Conservation (phyloP, 1,140 invertebrate species). For the Zaprionus lachaisei region DNA sequence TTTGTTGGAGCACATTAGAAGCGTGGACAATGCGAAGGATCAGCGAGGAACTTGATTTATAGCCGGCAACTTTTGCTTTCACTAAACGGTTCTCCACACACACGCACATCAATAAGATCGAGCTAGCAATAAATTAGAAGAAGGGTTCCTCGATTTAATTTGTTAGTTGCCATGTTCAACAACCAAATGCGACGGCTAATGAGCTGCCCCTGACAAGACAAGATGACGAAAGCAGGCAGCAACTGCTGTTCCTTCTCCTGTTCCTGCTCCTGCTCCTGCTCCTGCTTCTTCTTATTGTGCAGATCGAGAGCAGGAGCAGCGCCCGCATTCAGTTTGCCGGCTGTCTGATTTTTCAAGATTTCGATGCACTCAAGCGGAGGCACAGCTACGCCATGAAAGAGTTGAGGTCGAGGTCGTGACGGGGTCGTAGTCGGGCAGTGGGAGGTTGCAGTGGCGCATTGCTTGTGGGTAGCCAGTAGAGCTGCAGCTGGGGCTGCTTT, state of each 20-base stretch:
- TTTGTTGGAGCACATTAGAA: conserved; percentile 30
- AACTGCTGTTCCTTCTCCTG: not conserved
- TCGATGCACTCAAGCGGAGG: conserved; percentile 44
- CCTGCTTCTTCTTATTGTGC: not conserved
- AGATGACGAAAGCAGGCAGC: not conserved
- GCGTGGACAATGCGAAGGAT: conserved; percentile 12
- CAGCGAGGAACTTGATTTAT: conserved; percentile 64
- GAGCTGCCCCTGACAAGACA: conserved; percentile 32
- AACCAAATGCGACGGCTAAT: conserved; percentile 52
- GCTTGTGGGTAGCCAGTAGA: too few relatives aligned
- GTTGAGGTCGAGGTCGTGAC: conserved; percentile 61
- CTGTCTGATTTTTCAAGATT: conserved; percentile 70
- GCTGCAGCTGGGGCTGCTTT: conserved; percentile 33
- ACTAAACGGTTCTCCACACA: conserved; percentile 8
- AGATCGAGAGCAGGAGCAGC: not conserved
- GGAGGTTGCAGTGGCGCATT: not conserved
- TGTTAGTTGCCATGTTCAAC: conserved; percentile 40
- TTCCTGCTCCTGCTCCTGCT: not conserved
- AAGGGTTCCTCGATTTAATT: conserved; percentile 19
- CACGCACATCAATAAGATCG: conserved; percentile 61
- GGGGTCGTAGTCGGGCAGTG: conserved; percentile 27
- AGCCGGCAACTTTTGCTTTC: conserved; percentile 36
- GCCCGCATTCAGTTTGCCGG: conserved; percentile 63
- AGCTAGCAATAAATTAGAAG: conserved; percentile 44
- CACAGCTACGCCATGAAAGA: conserved; percentile 22